Evolutionary conservation across 2,797 vertebrate genomes (phyloP).

Genomic region (Mormyrus proboscirostris): DNA sequence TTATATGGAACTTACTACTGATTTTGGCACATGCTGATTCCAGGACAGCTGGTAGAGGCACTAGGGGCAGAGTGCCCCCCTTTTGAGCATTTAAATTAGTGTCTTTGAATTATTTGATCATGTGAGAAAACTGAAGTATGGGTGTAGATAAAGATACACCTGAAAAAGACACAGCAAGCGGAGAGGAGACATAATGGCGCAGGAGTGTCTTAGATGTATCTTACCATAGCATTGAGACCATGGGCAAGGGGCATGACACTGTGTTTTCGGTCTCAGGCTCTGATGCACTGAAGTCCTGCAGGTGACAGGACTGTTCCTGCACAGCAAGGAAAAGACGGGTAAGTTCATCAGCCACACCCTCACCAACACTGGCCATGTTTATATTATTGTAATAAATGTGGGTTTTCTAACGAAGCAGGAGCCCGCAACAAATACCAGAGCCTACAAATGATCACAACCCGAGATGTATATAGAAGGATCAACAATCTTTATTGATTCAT

Average conservation of each 20-base stretch:
- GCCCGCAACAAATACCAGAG: too few species aligned
- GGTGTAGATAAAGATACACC: neutral
- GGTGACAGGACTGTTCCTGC: constrained; percentile 44
- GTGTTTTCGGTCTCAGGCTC: constrained; percentile 53
- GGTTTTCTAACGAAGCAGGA: too few species aligned
- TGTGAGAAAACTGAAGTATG: neutral
- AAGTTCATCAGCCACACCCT: neutral
- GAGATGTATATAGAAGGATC: too few species aligned
- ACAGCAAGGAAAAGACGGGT: neutral
- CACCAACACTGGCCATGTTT: too few species aligned
- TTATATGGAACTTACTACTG: neutral
- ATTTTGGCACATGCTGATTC: neutral
- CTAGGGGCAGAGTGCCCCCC: neutral
- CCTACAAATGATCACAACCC: too few species aligned
- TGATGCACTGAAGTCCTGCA: constrained; percentile 37
- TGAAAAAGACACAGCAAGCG: neutral
- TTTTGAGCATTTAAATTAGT: neutral
- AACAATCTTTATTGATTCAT: too few species aligned
- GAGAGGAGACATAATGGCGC: neutral
- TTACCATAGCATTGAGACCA: constrained; percentile 44
- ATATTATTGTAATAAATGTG: too few species aligned
- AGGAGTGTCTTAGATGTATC: neutral
- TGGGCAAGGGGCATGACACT: constrained; percentile 32
- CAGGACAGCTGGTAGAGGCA: neutral
- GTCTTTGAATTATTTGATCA: neutral